Conservation (phyloP, 2,113 vertebrate species). For the Sceloporus undulatus region DNA sequence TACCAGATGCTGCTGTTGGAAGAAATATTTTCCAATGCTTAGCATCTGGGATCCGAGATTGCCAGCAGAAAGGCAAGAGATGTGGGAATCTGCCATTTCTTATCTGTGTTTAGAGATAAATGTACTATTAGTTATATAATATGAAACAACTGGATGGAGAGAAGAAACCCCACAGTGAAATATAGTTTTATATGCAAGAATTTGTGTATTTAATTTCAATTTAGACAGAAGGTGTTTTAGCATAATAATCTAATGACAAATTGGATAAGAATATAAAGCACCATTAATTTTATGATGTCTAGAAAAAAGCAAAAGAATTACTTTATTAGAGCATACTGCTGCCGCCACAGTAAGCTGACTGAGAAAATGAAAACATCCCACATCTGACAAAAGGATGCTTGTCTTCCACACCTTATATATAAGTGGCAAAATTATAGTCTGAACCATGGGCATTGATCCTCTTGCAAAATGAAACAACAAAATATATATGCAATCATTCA, state of each 20-base stretch:
- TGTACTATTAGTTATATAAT: neutral
- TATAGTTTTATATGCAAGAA: neutral
- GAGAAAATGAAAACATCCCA: neutral
- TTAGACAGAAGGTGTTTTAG: slow-evolving; percentile 10
- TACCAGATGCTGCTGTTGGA: slow-evolving; percentile 75
- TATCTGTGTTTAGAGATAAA: slow-evolving; percentile 26
- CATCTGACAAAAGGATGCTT: neutral
- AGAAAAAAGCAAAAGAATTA: neutral
- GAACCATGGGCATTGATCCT: neutral
- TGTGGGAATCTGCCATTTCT: slow-evolving; percentile 29
- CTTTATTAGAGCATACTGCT: neutral
- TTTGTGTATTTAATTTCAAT: neutral
- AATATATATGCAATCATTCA: too few species aligned
- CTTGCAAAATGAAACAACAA: neutral
- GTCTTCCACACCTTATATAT: neutral
- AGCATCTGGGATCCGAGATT: slow-evolving; percentile 72
- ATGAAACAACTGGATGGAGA: slow-evolving; percentile 2
- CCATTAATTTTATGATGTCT: neutral
- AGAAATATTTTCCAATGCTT: slow-evolving; percentile 75
- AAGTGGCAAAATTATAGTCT: neutral
- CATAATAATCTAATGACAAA: neutral
- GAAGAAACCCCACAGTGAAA: neutral
- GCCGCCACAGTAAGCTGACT: neutral
- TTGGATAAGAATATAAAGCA: neutral
- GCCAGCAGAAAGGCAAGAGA: slow-evolving; percentile 57